These are phyloP conservation scores for Mylabris sibirica DNA, from an alignment of 2,888 invertebrate species.

Conservation along the genomic window DNA sequence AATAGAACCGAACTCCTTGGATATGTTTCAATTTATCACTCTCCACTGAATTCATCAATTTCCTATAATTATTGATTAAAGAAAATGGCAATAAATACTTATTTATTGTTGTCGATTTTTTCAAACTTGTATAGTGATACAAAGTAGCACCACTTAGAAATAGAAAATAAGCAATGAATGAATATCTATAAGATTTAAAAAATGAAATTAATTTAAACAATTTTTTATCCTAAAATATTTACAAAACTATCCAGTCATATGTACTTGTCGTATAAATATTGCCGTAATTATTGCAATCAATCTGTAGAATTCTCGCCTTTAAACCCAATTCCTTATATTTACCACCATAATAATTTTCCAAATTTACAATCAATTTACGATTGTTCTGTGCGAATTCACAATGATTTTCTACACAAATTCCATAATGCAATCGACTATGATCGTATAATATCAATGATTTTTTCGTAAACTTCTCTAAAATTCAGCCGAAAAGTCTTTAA, in stretches of 20 bases:
- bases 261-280: slow-evolving; percentile 23
- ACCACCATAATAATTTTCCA: slow-evolving; percentile 34
- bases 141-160: slow-evolving; percentile 7
- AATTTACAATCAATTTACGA: slow-evolving; percentile 2
- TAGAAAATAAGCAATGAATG: neutral
- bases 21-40: slow-evolving; percentile 42
- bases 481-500: slow-evolving; percentile 4
- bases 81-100: slow-evolving; percentile 37
- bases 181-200: neutral
- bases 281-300: slow-evolving; percentile 33
- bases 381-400: slow-evolving; percentile 26
- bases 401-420: slow-evolving; percentile 39
- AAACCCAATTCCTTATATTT: slow-evolving; percentile 36
- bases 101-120: neutral
- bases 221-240: neutral
- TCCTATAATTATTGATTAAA: slow-evolving; percentile 36
- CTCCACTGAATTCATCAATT: slow-evolving; percentile 32
- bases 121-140: slow-evolving; percentile 5
- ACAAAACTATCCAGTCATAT: slow-evolving; percentile 22
- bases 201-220: too few species aligned
- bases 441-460: slow-evolving; percentile 39
- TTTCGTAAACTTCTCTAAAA: slow-evolving; percentile 38
- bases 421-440: slow-evolving; percentile 42
- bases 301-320: slow-evolving; percentile 24
- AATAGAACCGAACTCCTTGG: slow-evolving; percentile 45